Percentiles rank a stretch among this genome's conserved stretches.
These are phyloP conservation scores for Australoheros facetus DNA, from an alignment of 2,797 vertebrate genomes.

Conservation along the genomic window DNA sequence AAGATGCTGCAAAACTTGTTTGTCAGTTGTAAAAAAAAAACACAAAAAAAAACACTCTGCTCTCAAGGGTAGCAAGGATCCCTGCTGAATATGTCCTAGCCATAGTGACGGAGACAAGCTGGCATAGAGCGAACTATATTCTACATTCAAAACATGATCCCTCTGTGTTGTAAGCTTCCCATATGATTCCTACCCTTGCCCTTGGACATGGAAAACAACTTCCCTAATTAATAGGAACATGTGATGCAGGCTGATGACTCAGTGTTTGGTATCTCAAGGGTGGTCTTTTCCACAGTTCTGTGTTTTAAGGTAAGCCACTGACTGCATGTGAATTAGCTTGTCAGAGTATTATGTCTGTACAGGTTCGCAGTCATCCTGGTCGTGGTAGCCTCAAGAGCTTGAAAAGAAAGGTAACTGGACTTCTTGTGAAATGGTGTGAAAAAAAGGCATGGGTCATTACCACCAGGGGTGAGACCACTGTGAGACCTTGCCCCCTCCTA, in stretches of 20 bases:
- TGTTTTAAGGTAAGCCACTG: constrained; percentile 5
- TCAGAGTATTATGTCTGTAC: too few species aligned
- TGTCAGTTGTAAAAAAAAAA: constrained; percentile 25
- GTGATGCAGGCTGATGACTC: constrained; percentile 34
- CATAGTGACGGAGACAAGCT: constrained; percentile 57
- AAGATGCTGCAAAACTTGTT: constrained; percentile 43
- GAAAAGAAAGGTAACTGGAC: too few species aligned
- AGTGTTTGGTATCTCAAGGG: constrained; percentile 39
- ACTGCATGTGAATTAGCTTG: constrained; percentile 49
- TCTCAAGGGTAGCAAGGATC: constrained; percentile 41
- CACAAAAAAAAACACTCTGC: constrained; percentile 5
- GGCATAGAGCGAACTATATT: constrained; percentile 40
- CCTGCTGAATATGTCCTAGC: constrained; percentile 47
- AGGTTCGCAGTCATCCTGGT: too few species aligned
- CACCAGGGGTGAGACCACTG: too few species aligned
- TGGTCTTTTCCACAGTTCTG: neutral
- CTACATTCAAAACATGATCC: constrained; percentile 42
- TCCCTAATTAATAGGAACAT: constrained; percentile 56
- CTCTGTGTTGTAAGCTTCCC: constrained; percentile 51
- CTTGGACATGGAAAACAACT: constrained; percentile 63
- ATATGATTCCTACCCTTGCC: constrained; percentile 52
- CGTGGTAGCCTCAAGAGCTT: too few species aligned
- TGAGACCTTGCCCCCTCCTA: too few species aligned
- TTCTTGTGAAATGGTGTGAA: too few species aligned
- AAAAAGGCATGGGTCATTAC: too few species aligned